A percentile compares a stretch with the other conserved stretches of the same genome.
These are phyloP conservation scores for Nemotelus nigrinus DNA, from an alignment of 2,888 invertebrate species.

Conservation along the genomic window DNA sequence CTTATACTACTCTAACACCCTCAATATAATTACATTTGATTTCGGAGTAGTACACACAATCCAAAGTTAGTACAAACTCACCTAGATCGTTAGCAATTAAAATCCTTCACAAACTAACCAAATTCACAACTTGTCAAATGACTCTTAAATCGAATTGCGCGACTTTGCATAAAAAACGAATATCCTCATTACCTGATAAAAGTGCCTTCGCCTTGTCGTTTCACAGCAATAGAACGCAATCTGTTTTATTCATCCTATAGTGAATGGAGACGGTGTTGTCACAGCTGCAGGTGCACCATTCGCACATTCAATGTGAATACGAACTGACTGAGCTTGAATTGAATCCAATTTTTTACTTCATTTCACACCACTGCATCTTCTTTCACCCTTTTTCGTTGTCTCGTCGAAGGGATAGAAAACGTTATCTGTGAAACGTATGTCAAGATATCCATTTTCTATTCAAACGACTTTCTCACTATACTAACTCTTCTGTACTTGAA, in stretches of 20 bases:
- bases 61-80: no score
- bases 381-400: conserved; percentile 20
- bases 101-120: not conserved
- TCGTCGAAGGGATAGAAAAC: conserved; percentile 32
- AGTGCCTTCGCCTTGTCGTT: not conserved
- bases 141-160: not conserved
- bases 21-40: no score
- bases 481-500: not conserved
- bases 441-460: conserved; percentile 44
- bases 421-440: conserved; percentile 35
- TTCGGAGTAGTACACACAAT: no score
- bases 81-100: not conserved
- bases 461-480: conserved; percentile 13
- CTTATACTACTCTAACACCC: no score
- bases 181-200: not conserved
- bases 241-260: not conserved
- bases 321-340: conserved; percentile 35
- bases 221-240: not conserved
- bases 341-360: conserved; percentile 43
- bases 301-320: conserved; percentile 16
- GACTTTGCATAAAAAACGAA: not conserved
- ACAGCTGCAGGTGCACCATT: conserved; percentile 36
- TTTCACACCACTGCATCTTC: conserved; percentile 39
- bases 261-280: conserved; percentile 10
- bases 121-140: not conserved